Evolutionary conservation across 2,797 vertebrate genomes (phyloP).

Genomic region (Clarias platycephalus): DNA sequence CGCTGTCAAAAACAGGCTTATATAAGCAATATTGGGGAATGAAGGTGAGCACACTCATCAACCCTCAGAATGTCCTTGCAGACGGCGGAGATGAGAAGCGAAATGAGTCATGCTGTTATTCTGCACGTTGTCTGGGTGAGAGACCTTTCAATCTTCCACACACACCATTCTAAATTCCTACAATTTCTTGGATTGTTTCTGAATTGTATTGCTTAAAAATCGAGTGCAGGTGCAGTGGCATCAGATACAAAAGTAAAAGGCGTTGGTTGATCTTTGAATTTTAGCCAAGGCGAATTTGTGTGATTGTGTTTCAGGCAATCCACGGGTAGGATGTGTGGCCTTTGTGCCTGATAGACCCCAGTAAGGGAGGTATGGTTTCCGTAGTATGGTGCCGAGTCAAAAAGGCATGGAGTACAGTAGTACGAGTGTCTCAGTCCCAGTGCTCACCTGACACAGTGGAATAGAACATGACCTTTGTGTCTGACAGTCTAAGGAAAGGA

Average conservation of each 20-base stretch:
- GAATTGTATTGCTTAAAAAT: not conserved
- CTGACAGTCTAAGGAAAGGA: not conserved
- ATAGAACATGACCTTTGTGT: not conserved
- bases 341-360: not conserved
- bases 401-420: not conserved
- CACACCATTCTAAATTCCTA: not conserved
- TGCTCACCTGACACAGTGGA: not conserved
- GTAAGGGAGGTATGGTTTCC: not conserved
- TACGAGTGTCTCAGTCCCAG: not conserved
- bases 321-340: not conserved
- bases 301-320: not conserved
- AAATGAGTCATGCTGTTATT: conserved; percentile 26
- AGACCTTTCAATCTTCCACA: not conserved
- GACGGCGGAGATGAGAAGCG: not conserved
- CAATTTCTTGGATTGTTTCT: not conserved
- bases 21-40: conserved; percentile 29
- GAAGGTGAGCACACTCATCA: conserved; percentile 15
- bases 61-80: conserved; percentile 16
- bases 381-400: too few species aligned
- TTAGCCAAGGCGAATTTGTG: too few species aligned
- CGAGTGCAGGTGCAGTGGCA: not conserved
- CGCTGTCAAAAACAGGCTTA: conserved; percentile 11
- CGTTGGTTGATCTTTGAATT: not conserved
- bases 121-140: conserved; percentile 12
- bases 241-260: not conserved